phyloP scores from a whole-genome alignment of 2,888 invertebrate species.

The Emesis furor region DNA sequence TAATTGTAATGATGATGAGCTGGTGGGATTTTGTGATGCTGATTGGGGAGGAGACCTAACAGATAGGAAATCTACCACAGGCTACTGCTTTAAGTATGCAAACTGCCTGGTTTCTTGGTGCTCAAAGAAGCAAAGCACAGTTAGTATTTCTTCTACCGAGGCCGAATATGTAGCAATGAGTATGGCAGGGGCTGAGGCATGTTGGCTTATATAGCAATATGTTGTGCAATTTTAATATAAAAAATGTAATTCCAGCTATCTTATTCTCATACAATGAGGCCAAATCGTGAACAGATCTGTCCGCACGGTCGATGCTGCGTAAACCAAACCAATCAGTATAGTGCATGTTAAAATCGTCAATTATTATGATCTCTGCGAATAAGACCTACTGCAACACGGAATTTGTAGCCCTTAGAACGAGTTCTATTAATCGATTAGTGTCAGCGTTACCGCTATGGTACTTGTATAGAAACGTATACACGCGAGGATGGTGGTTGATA shows the following conservation, averaged over 20 bases:
- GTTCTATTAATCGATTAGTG: too few species aligned
- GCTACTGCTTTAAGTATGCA: slow-evolving; percentile 62
- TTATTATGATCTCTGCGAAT: too few species aligned
- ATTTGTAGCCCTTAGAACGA: too few species aligned
- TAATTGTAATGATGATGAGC: slow-evolving; percentile 54
- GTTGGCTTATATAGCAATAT: slow-evolving; percentile 53
- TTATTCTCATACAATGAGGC: neutral
- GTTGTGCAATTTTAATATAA: slow-evolving; percentile 47
- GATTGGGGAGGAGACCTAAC: slow-evolving; percentile 67
- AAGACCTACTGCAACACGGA: too few species aligned
- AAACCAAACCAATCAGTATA: too few species aligned
- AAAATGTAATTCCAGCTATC: slow-evolving; percentile 1
- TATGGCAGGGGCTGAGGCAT: slow-evolving; percentile 67
- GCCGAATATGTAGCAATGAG: slow-evolving; percentile 71
- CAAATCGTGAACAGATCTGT: too few species aligned
- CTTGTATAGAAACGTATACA: too few species aligned
- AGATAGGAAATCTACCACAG: slow-evolving; percentile 70
- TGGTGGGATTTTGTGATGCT: slow-evolving; percentile 69
- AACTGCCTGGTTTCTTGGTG: slow-evolving; percentile 69
- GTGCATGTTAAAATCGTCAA: too few species aligned
- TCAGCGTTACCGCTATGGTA: too few species aligned
- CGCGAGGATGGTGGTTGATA: too few species aligned
- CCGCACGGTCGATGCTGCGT: too few species aligned
- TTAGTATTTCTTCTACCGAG: slow-evolving; percentile 73
- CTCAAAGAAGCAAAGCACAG: slow-evolving; percentile 69